Evolutionary conservation across 2,797 vertebrate genomes (phyloP), one percentile per base, ranked within the genome.

Genomic region (Triplophysa bombifrons): DNA sequence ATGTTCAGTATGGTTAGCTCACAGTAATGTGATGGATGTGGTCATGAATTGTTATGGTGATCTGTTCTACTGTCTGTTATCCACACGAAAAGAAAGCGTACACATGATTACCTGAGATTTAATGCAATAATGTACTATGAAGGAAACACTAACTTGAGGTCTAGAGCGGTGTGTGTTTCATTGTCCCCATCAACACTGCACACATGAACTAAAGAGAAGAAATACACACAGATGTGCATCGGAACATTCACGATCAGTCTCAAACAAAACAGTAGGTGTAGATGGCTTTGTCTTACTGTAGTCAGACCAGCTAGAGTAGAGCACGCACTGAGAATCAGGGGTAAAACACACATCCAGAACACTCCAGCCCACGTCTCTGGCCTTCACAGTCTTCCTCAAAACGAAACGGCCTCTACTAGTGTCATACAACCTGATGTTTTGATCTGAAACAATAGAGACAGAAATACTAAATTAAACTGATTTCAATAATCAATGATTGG

Each of bases 241-340:
- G 65, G 20, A n/a, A 27, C 2, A 60, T 19, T n/a, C 41, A 64
- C 30, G 48, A 34, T 27, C n/a, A 68, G 41, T 5, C 53, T 12
- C 12, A 80, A 38, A 80, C 48, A 72, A 27, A 38, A 9, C 38
- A 38, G n/a, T 13, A 63, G 60, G 51, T 14, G 50, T 11, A 64
- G 5, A 34, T 78, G 66, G 60, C 14, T n/a, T 10, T 70, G 80
- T 87, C 96, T 96, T 93, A 98, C 96, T 96, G 90, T 97, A 97
- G 90, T 97, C 95, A 78, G 96, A 98, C 96, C 96, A 98, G 91
- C 96, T 98, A 89, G 96, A 98, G 85, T 97, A 97, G 9, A 97
- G 94, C 72, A 96, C 92, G 41, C 94, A 91, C 5, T 87, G 87
- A 0, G 95, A 87, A 13, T 97, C 96, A 0, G 96, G 96, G 19